Evolutionary conservation across 2,113 vertebrate genomes (phyloP).

Genomic region (Philantomba maxwellii): DNA sequence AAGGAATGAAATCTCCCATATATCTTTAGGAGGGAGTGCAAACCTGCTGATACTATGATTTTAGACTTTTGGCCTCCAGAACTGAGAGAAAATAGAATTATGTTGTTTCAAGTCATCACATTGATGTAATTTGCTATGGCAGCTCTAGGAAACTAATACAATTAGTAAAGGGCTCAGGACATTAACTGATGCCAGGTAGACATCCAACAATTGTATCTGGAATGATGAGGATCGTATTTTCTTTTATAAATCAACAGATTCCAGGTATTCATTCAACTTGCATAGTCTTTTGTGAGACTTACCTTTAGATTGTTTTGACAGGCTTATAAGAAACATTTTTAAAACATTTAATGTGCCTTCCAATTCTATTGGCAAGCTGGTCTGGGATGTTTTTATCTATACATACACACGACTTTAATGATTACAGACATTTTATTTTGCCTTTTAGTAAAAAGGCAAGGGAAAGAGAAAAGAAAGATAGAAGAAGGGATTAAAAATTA

Average conservation of each 20-base stretch:
- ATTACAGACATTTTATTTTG: not conserved
- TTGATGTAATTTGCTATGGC: not conserved
- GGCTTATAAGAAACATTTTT: not conserved
- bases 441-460: not conserved
- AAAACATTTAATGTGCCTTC: conserved; percentile 15
- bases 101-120: not conserved
- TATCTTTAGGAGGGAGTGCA: rapidly evolving
- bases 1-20: not conserved
- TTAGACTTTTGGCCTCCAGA: not conserved
- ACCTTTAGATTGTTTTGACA: conserved; percentile 42
- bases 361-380: not conserved
- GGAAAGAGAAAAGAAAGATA: not conserved
- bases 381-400: not conserved
- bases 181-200: not conserved
- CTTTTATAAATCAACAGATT: not conserved
- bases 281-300: not conserved
- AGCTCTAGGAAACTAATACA: not conserved
- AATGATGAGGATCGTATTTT: not conserved
- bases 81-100: not conserved
- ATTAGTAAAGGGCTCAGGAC: not conserved
- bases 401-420: not conserved
- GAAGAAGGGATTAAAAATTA: not conserved
- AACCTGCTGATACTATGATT: not conserved
- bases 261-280: not conserved
- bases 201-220: not conserved